Base-by-base conservation (phyloP, 2,797 vertebrate species). In the Pseudochaenichthys georgianus region DNA sequence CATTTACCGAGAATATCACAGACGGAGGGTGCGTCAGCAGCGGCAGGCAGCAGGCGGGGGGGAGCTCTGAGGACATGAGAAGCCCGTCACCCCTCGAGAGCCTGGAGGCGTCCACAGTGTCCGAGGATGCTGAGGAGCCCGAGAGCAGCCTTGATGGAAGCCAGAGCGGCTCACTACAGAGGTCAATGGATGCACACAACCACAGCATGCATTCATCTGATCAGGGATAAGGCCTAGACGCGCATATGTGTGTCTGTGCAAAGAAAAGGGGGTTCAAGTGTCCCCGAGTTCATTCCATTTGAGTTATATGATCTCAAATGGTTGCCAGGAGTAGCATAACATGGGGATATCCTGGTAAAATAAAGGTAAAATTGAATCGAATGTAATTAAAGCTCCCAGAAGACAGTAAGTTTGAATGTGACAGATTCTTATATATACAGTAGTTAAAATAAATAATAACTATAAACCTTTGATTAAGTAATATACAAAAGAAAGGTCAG, bases 71-170 rank as follows among this genome's bases (percentile, higher is more conserved):
- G 77, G 93, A 91, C 78, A 85, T 89, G 82, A 59, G 46, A 12
- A 93, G 88, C 13, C 64, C 75, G 9, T 90, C 87, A 1, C 81
- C 87, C 3, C 77, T 88, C 5, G 88, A 91, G 73, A 92, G 92
- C 61, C 60, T 89, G 66, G 93, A 93, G 74, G 87, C 79, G 3
- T 92, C 92, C 3, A 78, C 89, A 0, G 65, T 91, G 64, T 95
- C 94, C 0, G 94, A 95, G 70, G 95, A 96, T 1, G 88, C 91
- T 0, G 95, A 95, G 47, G 94, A 95, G 28, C 85, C 93, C 73
- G 94, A 95, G 48, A 93, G 91, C 90, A 94, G 94, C 60, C 79
- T 94, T 87, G 92, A 95, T 5, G 89, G 86, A 61, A 94, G 94
- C 80, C 55, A 62, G 48, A 81, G 88, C 73, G 94, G 92, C 1